Base-by-base conservation (phyloP, 2,888 invertebrate species). In the Xanthia togata region DNA sequence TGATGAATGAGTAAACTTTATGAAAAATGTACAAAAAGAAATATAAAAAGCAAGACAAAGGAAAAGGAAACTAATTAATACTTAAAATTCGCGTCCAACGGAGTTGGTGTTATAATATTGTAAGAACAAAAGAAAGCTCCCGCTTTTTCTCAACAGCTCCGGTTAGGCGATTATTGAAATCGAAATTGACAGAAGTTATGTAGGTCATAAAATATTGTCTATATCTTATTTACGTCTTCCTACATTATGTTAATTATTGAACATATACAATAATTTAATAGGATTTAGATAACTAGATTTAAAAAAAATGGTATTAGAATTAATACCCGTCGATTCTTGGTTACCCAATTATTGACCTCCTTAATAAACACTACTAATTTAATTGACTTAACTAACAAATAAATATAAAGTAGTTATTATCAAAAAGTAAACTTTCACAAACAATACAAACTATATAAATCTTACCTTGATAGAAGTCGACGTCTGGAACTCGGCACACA, bases 381-480 rank as follows among this genome's bases (percentile, higher is more conserved):
- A n/a, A 68, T 1, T 20, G 38, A 59, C 20, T 1, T 23, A 26
- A 35, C 0, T 0, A 59, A 11, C 0, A 4, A 44, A 35, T 44
- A 73, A 2, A 20, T 71, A n/a, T 44, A 31, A n/a, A n/a, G 20
- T n/a, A 41, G 0, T 3, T 14, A 53, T 5, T 4, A 8, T 26
- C 60, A 11, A 12, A 47, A 64, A 69, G 11, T 50, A 62, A 55
- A 50, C 38, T 60, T 26, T 26, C n/a, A 64, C 26, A 26, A 41
- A 8, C 5, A 65, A 57, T 23, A 55, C 17, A 50, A 83, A 59
- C 41, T 55, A 64, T 38, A 71, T 23, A 75, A 82, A 81, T 67
- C 89, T 88, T 88, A 91, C 91, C 91, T 91, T 81, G 81, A 73
- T 73, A 76, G 59, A 70, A 70, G 83, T 74, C 72, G 77, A 9